Percentiles rank a stretch among this genome's conserved stretches.
Conservation (phyloP, 2,888 invertebrate species). For the Volucella zonaria region DNA sequence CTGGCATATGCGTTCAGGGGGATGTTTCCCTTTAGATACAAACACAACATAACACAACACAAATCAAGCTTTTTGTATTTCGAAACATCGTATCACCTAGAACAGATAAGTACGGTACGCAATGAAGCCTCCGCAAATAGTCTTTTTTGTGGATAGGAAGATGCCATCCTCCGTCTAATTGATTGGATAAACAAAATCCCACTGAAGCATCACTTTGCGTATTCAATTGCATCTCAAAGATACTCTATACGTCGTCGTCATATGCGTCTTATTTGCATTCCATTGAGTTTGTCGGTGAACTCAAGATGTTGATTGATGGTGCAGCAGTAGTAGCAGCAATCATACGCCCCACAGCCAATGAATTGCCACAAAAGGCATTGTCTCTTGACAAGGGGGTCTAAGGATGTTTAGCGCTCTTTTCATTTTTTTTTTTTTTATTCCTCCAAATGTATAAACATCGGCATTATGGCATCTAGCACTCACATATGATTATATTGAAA, state of each 20-base stretch:
- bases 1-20: conserved; percentile 8
- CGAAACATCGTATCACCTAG: neutral
- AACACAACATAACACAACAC: conserved; percentile 1
- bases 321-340: conserved; percentile 27
- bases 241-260: neutral
- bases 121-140: neutral
- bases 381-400: no score
- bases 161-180: conserved; percentile 38
- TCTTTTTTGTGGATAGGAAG: conserved; percentile 11
- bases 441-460: conserved; percentile 33
- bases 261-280: conserved; percentile 39
- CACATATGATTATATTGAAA: conserved; percentile 29
- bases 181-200: conserved; percentile 56
- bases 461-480: conserved; percentile 36
- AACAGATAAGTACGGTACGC: neutral
- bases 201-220: conserved; percentile 56
- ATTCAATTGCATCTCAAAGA: conserved; percentile 55
- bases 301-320: conserved; percentile 56
- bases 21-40: neutral
- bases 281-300: conserved; percentile 34
- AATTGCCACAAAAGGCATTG: conserved; percentile 28
- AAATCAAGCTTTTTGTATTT: neutral
- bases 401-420: neutral
- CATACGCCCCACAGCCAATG: conserved; percentile 29
- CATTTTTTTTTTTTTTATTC: neutral